Conservation (phyloP, 2,888 invertebrate genomes). For the Drosophila emarginata region DNA sequence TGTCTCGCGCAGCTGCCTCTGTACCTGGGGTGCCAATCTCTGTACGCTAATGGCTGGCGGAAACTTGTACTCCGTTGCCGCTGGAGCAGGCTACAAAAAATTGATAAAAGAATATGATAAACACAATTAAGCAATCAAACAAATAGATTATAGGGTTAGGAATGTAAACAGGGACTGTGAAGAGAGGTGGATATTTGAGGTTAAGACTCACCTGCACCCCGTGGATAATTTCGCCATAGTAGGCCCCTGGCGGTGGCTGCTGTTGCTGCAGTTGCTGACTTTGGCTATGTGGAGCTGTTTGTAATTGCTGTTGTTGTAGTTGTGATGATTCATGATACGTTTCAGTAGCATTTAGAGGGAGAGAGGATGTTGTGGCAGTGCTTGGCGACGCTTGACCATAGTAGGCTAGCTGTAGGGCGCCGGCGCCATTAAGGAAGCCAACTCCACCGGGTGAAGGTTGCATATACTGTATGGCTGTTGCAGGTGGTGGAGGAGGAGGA, state of each 20-base stretch:
- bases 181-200: not conserved
- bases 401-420: constrained; percentile 80
- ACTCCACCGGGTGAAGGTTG: constrained; percentile 12
- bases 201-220: constrained; percentile 78
- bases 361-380: constrained; percentile 65
- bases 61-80: constrained; percentile 82
- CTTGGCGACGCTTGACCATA: constrained; percentile 74
- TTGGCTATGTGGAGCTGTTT: constrained; percentile 79
- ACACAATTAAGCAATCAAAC: not conserved
- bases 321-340: constrained; percentile 41
- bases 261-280: constrained; percentile 71
- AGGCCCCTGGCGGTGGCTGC: constrained; percentile 64
- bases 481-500: constrained; percentile 23
- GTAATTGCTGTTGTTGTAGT: constrained; percentile 45
- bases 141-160: not conserved
- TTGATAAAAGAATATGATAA: not conserved
- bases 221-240: constrained; percentile 82
- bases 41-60: constrained; percentile 83
- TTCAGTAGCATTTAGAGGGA: constrained; percentile 62
- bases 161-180: not conserved
- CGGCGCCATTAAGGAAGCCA: constrained; percentile 72
- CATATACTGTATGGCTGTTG: constrained; percentile 62
- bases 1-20: constrained; percentile 82
- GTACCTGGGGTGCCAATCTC: constrained; percentile 82
- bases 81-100: constrained; percentile 46